Percentiles rank a stretch among this genome's conserved stretches.
Conservation (phyloP, 2,888 invertebrate genomes). For the Abscondita cerata region DNA sequence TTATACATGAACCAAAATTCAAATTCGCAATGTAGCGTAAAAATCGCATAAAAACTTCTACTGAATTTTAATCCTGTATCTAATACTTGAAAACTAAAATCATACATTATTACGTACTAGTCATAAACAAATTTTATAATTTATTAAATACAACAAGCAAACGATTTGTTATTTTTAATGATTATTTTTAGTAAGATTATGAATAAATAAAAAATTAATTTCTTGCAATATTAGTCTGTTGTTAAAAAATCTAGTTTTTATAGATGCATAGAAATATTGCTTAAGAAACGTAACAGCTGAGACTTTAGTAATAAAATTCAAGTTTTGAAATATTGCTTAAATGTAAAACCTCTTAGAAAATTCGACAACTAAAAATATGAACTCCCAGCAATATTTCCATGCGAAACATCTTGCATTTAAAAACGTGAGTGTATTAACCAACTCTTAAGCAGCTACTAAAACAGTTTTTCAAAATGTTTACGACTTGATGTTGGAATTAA, state of each 20-base stretch:
- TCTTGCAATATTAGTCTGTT: too few species aligned
- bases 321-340: not conserved
- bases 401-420: too few species aligned
- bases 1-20: slow-evolving; percentile 4
- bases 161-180: too few species aligned
- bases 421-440: too few species aligned
- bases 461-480: too few species aligned
- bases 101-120: too few species aligned
- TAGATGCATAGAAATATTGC: not conserved
- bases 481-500: too few species aligned
- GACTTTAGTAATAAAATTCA: not conserved
- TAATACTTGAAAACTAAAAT: not conserved
- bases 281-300: not conserved
- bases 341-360: slow-evolving; percentile 1
- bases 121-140: too few species aligned
- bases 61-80: not conserved
- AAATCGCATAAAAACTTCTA: not conserved
- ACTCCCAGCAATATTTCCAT: not conserved
- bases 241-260: not conserved
- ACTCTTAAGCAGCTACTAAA: too few species aligned
- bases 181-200: too few species aligned
- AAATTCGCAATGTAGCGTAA: not conserved
- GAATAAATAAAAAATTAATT: too few species aligned
- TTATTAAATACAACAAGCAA: too few species aligned
- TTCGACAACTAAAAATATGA: slow-evolving; percentile 1